phyloP scores from a whole-genome alignment of 2,888 invertebrate genomes.

The Agrotis exclamationis region DNA sequence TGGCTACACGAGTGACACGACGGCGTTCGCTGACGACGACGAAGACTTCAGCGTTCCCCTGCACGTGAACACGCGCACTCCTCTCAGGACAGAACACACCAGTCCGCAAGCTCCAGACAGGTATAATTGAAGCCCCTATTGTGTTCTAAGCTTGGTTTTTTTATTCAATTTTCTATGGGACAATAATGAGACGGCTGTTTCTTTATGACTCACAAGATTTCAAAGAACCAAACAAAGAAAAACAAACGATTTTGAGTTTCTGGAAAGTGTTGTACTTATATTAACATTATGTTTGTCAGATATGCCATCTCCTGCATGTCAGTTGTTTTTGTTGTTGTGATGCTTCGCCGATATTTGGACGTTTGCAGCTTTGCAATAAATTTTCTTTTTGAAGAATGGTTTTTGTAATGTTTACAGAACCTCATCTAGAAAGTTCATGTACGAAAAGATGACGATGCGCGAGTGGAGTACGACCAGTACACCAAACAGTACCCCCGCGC shows the following conservation, averaged over 20 bases:
- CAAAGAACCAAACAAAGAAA: no score
- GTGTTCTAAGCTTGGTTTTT: not conserved
- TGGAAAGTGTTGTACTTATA: not conserved
- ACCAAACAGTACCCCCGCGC: slow-evolving; percentile 81
- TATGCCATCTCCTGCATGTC: not conserved
- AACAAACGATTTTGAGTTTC: not conserved
- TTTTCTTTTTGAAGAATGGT: slow-evolving; percentile 48
- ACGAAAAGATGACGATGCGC: slow-evolving; percentile 89
- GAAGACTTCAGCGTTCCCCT: slow-evolving; percentile 93
- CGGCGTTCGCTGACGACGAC: slow-evolving; percentile 95
- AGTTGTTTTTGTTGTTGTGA: not conserved
- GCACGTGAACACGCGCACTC: slow-evolving; percentile 92
- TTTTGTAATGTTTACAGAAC: slow-evolving; percentile 76
- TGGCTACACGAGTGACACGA: slow-evolving; percentile 95
- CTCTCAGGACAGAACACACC: slow-evolving; percentile 84
- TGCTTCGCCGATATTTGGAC: slow-evolving; percentile 3
- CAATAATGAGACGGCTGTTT: no score
- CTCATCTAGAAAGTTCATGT: slow-evolving; percentile 90
- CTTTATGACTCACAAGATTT: no score
- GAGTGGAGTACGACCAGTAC: slow-evolving; percentile 87
- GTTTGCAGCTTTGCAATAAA: slow-evolving; percentile 27
- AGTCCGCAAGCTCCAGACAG: slow-evolving; percentile 89
- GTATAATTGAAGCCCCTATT: slow-evolving; percentile 63
- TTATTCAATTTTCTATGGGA: no score
- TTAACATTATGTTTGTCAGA: not conserved